A percentile compares a stretch with the other conserved stretches of the same genome.
Evolutionary conservation across 37 sponge, comb jelly and placozoan species (phyloP).

Genomic region (Oscarella lobularis): DNA sequence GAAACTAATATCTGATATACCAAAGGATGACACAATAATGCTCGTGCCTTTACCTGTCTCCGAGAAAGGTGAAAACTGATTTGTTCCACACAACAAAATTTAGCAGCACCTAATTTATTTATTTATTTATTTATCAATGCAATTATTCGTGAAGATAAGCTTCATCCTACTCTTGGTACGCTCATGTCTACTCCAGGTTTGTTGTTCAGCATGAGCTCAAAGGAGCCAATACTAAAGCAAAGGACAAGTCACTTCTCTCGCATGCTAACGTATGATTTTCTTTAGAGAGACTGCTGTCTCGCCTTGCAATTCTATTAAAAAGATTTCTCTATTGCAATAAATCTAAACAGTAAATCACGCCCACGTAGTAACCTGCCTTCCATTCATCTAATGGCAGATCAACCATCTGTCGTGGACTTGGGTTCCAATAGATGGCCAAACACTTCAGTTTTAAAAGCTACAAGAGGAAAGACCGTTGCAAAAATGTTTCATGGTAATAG

Average conservation of each 20-base stretch:
- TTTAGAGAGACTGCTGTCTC: no score
- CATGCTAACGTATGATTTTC: no score
- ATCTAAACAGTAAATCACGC: no score
- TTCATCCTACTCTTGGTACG: not conserved
- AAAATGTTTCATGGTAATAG: not conserved
- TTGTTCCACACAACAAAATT: conserved; percentile 22
- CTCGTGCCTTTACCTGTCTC: conserved; percentile 58
- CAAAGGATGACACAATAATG: no score
- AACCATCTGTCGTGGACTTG: not conserved
- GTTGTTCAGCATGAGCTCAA: conserved; percentile 11
- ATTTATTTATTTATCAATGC: no score
- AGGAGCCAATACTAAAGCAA: no score
- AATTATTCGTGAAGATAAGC: no score
- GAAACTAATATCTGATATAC: no score
- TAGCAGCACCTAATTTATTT: conserved; percentile 28
- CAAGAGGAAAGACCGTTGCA: not conserved
- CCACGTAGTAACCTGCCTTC: no score
- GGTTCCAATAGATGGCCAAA: not conserved
- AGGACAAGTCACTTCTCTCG: no score
- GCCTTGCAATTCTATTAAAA: no score
- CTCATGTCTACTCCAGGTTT: not conserved
- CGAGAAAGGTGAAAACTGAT: conserved; percentile 30
- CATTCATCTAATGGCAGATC: not conserved
- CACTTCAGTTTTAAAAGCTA: not conserved
- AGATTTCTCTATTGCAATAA: no score